Evolutionary conservation across 92 coral and sea anemone genomes (phyloP).

Genomic region (Phymanthus crucifer): DNA sequence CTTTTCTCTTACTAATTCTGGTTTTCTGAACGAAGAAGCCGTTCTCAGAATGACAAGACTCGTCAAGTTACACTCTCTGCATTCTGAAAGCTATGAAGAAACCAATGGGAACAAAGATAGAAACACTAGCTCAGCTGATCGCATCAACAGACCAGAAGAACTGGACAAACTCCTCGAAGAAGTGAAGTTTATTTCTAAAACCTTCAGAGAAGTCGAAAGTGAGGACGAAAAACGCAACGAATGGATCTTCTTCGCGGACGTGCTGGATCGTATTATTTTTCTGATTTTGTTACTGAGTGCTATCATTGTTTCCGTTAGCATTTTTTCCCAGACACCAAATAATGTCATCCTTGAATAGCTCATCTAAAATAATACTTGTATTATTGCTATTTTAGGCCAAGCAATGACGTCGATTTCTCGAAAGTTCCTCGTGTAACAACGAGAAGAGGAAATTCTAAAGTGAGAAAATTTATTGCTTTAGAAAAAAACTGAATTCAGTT

Average conservation of each 20-base stretch:
- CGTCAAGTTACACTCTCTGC: not conserved
- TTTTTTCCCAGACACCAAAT: constrained; percentile 8
- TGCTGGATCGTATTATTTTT: constrained; percentile 33
- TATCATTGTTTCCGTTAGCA: constrained; percentile 13
- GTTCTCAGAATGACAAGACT: constrained; percentile 1
- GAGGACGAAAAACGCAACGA: constrained; percentile 4
- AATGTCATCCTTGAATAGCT: not conserved
- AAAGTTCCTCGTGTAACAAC: no score
- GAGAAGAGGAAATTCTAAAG: no score
- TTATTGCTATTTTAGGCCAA: not conserved
- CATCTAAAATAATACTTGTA: not conserved
- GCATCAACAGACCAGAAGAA: not conserved
- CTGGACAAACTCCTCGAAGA: not conserved
- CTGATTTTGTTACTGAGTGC: not conserved
- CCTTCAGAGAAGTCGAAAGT: not conserved
- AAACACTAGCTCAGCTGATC: not conserved
- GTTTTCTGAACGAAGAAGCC: not conserved
- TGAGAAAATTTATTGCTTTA: no score
- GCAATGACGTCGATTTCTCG: not conserved
- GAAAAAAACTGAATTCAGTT: no score
- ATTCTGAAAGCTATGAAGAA: not conserved
- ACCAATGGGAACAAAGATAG: not conserved
- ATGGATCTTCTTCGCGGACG: constrained; percentile 28
- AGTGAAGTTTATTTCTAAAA: not conserved
- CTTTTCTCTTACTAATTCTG: not conserved